Evolutionary conservation across 2,888 invertebrate species (phyloP).

Genomic region (Callinectes sapidus): DNA sequence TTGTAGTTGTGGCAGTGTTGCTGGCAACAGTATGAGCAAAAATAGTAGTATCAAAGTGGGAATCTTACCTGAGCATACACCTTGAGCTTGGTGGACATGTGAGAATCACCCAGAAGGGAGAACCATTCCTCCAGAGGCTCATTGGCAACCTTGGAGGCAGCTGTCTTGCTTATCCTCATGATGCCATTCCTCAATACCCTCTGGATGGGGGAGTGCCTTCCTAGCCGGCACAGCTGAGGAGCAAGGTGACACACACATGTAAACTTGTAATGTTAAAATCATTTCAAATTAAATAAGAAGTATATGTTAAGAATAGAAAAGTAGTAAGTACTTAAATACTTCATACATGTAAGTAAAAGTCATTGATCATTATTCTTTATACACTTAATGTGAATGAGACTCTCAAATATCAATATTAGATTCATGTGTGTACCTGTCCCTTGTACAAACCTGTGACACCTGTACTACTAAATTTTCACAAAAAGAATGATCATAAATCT

Average conservation of each 20-base stretch:
- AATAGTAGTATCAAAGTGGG: background rate
- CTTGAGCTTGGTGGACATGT: slow-evolving; percentile 88
- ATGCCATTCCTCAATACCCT: slow-evolving; percentile 91
- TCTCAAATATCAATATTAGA: no score
- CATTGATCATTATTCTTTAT: no score
- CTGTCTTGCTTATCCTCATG: slow-evolving; percentile 85
- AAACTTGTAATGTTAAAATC: background rate
- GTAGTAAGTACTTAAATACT: no score
- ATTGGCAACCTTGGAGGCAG: slow-evolving; percentile 81
- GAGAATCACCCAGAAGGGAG: slow-evolving; percentile 86
- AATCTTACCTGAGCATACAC: slow-evolving; percentile 86
- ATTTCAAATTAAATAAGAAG: no score
- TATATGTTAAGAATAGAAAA: no score
- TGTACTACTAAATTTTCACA: no score
- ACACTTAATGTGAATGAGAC: no score
- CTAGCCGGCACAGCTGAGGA: slow-evolving; percentile 87
- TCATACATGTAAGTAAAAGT: no score
- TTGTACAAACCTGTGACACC: no score
- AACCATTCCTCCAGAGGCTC: slow-evolving; percentile 92
- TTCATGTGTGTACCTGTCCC: no score
- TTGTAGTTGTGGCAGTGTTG: background rate
- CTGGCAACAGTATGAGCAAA: no score
- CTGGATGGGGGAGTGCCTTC: slow-evolving; percentile 92
- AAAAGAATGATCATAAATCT: no score
- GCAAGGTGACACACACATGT: background rate